Evolutionary conservation across 2,113 vertebrate genomes (phyloP).

Genomic region (Lamprotornis superbus): DNA sequence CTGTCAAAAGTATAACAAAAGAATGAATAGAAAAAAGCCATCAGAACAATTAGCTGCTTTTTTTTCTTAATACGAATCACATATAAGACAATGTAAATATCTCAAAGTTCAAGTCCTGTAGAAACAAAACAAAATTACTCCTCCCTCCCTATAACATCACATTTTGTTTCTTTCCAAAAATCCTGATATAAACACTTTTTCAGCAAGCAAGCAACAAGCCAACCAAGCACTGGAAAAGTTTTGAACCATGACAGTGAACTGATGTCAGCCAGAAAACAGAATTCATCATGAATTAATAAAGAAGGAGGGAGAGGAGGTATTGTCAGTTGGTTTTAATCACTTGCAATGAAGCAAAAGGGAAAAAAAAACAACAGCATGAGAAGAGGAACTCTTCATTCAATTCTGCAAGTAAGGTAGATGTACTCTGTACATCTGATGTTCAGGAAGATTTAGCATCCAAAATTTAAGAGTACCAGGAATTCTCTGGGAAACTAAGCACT

Average conservation of each 20-base stretch:
- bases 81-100: background rate
- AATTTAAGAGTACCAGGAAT: background rate
- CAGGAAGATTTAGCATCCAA: background rate
- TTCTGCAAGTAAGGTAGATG: background rate
- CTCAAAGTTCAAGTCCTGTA: background rate
- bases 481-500: background rate
- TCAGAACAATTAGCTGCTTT: background rate
- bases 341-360: background rate
- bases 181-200: conserved; percentile 22
- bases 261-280: conserved; percentile 50
- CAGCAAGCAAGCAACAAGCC: conserved; percentile 29
- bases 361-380: background rate
- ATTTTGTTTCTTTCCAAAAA: conserved; percentile 37
- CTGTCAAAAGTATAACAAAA: background rate
- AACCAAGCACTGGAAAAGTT: conserved; percentile 20
- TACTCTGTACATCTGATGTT: background rate
- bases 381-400: background rate
- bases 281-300: conserved; percentile 52
- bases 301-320: background rate
- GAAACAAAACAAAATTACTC: conserved; percentile 1
- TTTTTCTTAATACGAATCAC: background rate
- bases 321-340: conserved; percentile 49
- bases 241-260: conserved; percentile 5
- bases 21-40: background rate
- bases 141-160: background rate